Base-by-base conservation (phyloP, 2,888 invertebrate genomes). In the Volucella zonaria region DNA sequence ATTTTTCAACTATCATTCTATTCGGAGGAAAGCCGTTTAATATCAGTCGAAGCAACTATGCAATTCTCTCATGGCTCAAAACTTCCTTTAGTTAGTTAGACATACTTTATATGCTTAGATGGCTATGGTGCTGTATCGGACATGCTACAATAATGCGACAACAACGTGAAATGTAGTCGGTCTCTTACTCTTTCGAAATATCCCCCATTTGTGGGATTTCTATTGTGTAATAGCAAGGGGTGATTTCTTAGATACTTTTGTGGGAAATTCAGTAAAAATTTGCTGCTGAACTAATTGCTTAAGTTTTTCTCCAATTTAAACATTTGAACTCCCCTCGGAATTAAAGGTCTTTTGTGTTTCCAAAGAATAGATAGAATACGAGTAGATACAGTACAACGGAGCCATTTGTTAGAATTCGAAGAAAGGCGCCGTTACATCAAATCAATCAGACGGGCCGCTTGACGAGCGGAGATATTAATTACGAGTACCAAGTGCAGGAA, bases 391-490 rank as follows among this genome's bases (percentile, higher is more conserved):
- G 2, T 42, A 67, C 15, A 67, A 23, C 10, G 12, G 47, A 31
- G 15, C 31, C 43, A 47, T 68, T 68, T 68, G 68, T 68, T 68
- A 47, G 23, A 51, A 23, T 49, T 71, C 42, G 42, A 61, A 71
- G 59, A 51, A 51, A 58, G 71, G 71, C 71, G 71, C 71, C 71
- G 18, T 8, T 42, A 2, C 15, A 18, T 42, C 49, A 51, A 42
- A 61, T 40, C 59, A 51, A 61, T 51, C 51, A 23, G 23, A 1
- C 23, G 10, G 11, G 10, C 3, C 9, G 11, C 9, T 31, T 31
- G 52, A 64, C 56, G 54, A 74, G 54, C 38, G 6, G 31, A 31
- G 4, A 31, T 31, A 31, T 31, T 31, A 47, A 64, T 56, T 56
- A 56, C 38, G 56, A 59, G 49, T 51, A 40, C 59, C 47, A 71